Percentiles rank a stretch among this genome's conserved stretches.
These are phyloP conservation scores for Tachysurus vachellii DNA, from an alignment of 2,113 vertebrate genomes.

Conservation along the genomic window DNA sequence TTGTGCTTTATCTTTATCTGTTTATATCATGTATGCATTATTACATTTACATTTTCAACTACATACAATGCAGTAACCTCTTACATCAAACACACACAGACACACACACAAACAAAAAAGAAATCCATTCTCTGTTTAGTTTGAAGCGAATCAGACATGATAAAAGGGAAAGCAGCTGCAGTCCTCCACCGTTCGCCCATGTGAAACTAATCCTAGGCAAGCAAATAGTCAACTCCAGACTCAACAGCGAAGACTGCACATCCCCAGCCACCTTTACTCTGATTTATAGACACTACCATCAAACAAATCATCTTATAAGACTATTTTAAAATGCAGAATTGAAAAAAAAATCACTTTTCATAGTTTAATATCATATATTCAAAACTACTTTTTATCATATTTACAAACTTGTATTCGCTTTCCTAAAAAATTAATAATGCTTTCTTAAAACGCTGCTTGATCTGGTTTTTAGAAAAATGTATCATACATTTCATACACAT, in stretches of 20 bases:
- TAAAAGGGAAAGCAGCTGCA: conserved; percentile 39
- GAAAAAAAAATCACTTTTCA: neutral
- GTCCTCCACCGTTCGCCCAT: conserved; percentile 32
- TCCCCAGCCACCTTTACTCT: neutral
- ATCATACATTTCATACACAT: neutral
- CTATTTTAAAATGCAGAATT: neutral
- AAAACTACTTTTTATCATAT: neutral
- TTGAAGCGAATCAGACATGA: conserved; percentile 28
- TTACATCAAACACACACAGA: conserved; percentile 1
- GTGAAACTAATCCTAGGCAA: conserved; percentile 48
- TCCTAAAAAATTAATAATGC: neutral
- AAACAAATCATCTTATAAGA: neutral
- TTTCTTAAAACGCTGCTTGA: neutral
- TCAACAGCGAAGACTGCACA: neutral
- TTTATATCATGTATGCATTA: neutral
- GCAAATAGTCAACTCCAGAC: conserved; percentile 21
- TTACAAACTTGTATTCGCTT: neutral
- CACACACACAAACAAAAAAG: neutral
- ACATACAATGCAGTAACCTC: neutral
- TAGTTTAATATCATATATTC: neutral
- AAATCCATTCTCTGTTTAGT: neutral
- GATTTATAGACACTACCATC: neutral
- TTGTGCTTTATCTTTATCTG: neutral
- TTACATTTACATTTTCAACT: neutral
- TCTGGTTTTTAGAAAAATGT: neutral